Percentiles rank a stretch among this genome's conserved stretches.
phyloP scores from a whole-genome alignment of 2,888 invertebrate genomes.

The Anorthoa munda region DNA sequence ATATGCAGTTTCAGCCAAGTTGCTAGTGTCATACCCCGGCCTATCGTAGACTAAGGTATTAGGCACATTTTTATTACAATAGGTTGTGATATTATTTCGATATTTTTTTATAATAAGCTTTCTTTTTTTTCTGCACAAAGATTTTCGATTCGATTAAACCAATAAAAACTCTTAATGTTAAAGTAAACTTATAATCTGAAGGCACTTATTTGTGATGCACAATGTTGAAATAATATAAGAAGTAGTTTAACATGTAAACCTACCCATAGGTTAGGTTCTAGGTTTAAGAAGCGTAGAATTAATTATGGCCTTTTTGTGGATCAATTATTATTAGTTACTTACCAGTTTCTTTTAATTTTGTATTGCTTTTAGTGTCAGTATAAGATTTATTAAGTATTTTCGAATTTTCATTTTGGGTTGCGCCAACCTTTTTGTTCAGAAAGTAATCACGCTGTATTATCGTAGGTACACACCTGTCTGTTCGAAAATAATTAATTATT shows the following conservation, averaged over 20 bases:
- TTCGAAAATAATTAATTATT: background rate
- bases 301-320: conserved; percentile 33
- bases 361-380: conserved; percentile 18
- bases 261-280: conserved; percentile 44
- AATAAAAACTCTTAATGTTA: conserved; percentile 37
- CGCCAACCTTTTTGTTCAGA: background rate
- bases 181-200: conserved; percentile 52
- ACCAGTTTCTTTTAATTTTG: conserved; percentile 5
- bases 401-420: conserved; percentile 8
- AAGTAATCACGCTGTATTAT: background rate
- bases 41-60: background rate
- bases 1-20: conserved; percentile 12
- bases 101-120: conserved; percentile 11
- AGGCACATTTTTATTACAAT: conserved; percentile 12
- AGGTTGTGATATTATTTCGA: conserved; percentile 55
- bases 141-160: background rate
- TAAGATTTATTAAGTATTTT: conserved; percentile 6
- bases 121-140: conserved; percentile 54
- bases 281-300: conserved; percentile 38
- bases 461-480: conserved; percentile 8
- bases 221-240: conserved; percentile 58
- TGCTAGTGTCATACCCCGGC: conserved; percentile 5
- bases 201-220: conserved; percentile 77
- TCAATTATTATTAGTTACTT: conserved; percentile 33
- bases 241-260: conserved; percentile 43